These are phyloP conservation scores for Drosophila truncata DNA, from an alignment of 1,140 invertebrate species.

Conservation along the genomic window DNA sequence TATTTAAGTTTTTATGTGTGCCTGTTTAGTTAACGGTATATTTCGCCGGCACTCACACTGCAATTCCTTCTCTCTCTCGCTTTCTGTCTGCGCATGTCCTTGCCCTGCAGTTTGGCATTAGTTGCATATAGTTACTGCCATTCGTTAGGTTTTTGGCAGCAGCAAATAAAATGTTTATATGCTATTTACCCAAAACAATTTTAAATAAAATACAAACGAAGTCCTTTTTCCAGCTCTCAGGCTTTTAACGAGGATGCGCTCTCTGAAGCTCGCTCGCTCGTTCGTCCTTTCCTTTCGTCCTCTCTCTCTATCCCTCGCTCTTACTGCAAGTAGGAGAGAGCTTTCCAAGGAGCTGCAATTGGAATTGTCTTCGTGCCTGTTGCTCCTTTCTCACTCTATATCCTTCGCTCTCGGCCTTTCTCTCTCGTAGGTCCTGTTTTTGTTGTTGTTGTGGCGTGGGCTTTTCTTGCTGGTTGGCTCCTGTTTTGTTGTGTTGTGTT, in stretches of 20 bases:
- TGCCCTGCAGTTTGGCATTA: constrained; percentile 62
- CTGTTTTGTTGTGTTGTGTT: constrained; percentile 83
- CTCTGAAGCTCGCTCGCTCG: constrained; percentile 3
- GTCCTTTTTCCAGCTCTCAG: constrained; percentile 5
- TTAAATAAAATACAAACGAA: constrained; percentile 79
- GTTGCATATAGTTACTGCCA: constrained; percentile 55
- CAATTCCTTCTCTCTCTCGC: constrained; percentile 19
- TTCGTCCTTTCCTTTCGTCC: neutral
- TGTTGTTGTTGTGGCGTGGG: constrained; percentile 66
- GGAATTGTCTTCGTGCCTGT: constrained; percentile 76
- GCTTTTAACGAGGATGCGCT: constrained; percentile 29
- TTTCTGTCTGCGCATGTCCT: constrained; percentile 62
- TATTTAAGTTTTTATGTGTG: constrained; percentile 84
- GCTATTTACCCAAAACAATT: constrained; percentile 84
- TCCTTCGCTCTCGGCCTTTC: constrained; percentile 12
- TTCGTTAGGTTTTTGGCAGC: constrained; percentile 73
- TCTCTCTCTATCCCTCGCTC: constrained; percentile 23
- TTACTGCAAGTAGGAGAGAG: constrained; percentile 46
- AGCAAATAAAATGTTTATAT: constrained; percentile 84
- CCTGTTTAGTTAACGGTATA: constrained; percentile 83
- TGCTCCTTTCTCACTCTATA: constrained; percentile 29
- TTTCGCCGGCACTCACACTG: constrained; percentile 62
- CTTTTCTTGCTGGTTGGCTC: constrained; percentile 79
- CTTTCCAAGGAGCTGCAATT: constrained; percentile 78
- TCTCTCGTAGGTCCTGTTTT: constrained; percentile 46